These are phyloP conservation scores for Meliscaeva auricollis DNA, from an alignment of 2,888 invertebrate genomes.

Conservation along the genomic window DNA sequence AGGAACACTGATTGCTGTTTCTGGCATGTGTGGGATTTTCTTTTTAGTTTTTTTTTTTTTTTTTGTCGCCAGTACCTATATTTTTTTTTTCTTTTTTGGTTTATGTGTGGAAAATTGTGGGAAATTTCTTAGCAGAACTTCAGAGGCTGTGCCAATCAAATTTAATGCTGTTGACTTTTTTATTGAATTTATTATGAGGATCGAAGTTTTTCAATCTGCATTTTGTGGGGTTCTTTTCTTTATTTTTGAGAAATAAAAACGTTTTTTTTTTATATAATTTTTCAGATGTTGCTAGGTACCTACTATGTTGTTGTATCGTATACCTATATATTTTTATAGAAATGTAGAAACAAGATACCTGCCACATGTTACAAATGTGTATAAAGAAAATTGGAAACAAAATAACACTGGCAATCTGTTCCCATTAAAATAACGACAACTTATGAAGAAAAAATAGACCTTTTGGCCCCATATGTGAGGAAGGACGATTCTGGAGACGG, in stretches of 20 bases:
- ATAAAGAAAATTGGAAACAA: no score
- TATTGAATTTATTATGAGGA: conserved; percentile 70
- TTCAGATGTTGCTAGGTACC: not conserved
- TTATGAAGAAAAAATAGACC: no score
- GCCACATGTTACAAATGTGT: no score
- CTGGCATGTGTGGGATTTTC: conserved; percentile 50
- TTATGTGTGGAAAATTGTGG: not conserved
- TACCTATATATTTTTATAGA: no score
- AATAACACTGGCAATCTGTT: no score
- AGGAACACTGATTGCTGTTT: conserved; percentile 66
- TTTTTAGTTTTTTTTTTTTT: conserved; percentile 20
- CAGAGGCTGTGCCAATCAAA: conserved; percentile 54
- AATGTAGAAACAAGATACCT: no score
- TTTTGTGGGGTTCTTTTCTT: conserved; percentile 1
- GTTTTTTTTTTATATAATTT: no score
- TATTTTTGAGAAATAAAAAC: not conserved
- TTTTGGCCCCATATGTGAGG: no score
- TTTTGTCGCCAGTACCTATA: not conserved
- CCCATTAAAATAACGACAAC: no score
- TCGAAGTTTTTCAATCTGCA: conserved; percentile 52
- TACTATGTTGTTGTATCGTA: no score
- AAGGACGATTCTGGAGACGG: no score
- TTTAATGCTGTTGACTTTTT: conserved; percentile 63
- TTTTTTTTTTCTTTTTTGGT: conserved; percentile 22
- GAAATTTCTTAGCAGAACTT: conserved; percentile 9